Evolutionary conservation across 2,797 vertebrate genomes (phyloP).

Genomic region (Chelonia mydas): DNA sequence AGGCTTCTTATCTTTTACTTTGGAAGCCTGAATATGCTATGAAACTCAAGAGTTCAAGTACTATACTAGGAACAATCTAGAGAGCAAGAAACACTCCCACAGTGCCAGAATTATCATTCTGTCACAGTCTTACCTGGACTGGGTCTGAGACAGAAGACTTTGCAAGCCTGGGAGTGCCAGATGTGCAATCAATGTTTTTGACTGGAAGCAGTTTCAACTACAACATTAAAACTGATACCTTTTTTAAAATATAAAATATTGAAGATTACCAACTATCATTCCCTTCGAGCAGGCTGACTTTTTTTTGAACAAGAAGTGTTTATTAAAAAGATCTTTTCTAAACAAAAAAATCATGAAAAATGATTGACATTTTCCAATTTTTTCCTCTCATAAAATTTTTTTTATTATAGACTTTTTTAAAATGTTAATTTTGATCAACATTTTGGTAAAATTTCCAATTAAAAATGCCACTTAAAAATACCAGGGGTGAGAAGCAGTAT

Average conservation of each 20-base stretch:
- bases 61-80: constrained; percentile 48
- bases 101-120: constrained; percentile 27
- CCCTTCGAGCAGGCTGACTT: neutral
- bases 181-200: neutral
- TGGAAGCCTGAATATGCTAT: constrained; percentile 14
- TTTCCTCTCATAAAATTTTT: neutral
- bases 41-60: constrained; percentile 58
- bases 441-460: neutral
- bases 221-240: neutral
- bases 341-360: neutral
- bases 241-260: neutral
- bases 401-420: neutral
- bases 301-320: neutral
- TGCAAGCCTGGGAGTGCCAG: constrained; percentile 11
- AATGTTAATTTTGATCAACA: neutral
- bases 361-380: neutral
- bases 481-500: neutral
- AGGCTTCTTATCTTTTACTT: constrained; percentile 52
- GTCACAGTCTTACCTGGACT: constrained; percentile 70
- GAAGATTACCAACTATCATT: neutral
- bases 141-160: constrained; percentile 40
- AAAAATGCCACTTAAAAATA: neutral
- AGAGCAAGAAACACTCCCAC: constrained; percentile 51
- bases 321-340: neutral
- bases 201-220: neutral